Evolutionary conservation across 2,113 vertebrate genomes (phyloP), one percentile per base, ranked within the genome.

Genomic region (Todiramphus chloris): DNA sequence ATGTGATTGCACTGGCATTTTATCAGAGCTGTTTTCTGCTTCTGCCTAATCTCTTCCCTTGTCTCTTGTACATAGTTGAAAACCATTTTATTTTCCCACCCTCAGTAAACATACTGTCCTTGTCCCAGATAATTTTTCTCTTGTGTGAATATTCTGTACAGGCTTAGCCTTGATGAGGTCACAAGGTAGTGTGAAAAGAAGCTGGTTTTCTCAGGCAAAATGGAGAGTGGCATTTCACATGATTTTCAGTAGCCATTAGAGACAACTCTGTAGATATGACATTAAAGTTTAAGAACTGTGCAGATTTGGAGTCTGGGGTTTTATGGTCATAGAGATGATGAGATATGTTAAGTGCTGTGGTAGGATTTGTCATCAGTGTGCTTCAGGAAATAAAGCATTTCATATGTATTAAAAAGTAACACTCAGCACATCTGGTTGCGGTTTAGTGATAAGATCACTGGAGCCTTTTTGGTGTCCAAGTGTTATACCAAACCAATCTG

Each of bases 1-100:
- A n/a, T 91, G 70, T 96, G 83, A 91, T 51, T 56, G 48, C 58
- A 89, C 60, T 91, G 80, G 19, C 31, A 77, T 97, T 97, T 97
- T 96, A 72, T 94, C 5, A 20, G 67, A 93, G 63, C 28, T 79
- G 8, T 84, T 97, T 96, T 82, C 74, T 79, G 27, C 56, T 94
- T 96, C 72, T n/a, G 62, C 23, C 55, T 96, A 78, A 73, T 92
- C 13, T 91, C 55, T 95, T 92, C 23, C 35, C 37, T 95, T 87
- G 69, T 77, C 28, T 60, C 30, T 75, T 94, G 30, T 53, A 73
- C 53, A 20, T 91, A 79, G 55, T 91, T 93, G 78, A 67, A 89
- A 91, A 69, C 9, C 67, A 16, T 48, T 82, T 80, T 43, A 9
- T 90, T 94, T 95, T 50, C 20, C 39, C 25, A 13, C 0, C 53